These are phyloP conservation scores for Micrasema minimum DNA, from an alignment of 1,140 invertebrate species.

Conservation along the genomic window DNA sequence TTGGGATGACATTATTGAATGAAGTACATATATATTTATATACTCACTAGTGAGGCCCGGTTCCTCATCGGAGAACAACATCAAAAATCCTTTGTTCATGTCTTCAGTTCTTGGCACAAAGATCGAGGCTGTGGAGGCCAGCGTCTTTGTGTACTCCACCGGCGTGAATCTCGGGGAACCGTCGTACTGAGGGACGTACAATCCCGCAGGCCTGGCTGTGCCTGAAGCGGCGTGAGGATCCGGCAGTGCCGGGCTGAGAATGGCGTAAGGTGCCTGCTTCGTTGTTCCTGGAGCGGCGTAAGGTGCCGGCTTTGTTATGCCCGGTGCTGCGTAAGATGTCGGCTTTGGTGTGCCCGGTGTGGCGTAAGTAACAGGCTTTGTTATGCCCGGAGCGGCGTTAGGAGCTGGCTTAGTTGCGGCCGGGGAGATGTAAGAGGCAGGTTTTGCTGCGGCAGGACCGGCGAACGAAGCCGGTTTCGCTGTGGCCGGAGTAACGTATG, in stretches of 20 bases:
- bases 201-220: constrained; percentile 62
- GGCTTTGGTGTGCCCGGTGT: too few species aligned
- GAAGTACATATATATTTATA: too few species aligned
- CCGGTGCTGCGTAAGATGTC: background rate
- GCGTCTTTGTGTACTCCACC: too few species aligned
- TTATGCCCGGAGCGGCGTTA: constrained; percentile 61
- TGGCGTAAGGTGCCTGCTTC: constrained; percentile 14
- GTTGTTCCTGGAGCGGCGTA: constrained; percentile 19
- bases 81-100: constrained; percentile 93
- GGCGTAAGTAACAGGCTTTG: too few species aligned
- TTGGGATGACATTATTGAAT: too few species aligned
- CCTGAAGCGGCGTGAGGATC: constrained; percentile 52
- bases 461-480: constrained; percentile 26
- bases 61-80: constrained; percentile 88
- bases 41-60: constrained; percentile 85
- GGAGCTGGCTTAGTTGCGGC: constrained; percentile 60
- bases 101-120: constrained; percentile 88
- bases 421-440: constrained; percentile 35
- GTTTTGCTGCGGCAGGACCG: too few species aligned
- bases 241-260: too few species aligned
- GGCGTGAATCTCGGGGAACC: too few species aligned
- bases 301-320: background rate
- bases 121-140: constrained; percentile 77
- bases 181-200: too few species aligned
- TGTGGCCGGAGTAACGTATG: constrained; percentile 6